Base-by-base conservation (phyloP, 2,113 vertebrate species). In the Nibea coibor region DNA sequence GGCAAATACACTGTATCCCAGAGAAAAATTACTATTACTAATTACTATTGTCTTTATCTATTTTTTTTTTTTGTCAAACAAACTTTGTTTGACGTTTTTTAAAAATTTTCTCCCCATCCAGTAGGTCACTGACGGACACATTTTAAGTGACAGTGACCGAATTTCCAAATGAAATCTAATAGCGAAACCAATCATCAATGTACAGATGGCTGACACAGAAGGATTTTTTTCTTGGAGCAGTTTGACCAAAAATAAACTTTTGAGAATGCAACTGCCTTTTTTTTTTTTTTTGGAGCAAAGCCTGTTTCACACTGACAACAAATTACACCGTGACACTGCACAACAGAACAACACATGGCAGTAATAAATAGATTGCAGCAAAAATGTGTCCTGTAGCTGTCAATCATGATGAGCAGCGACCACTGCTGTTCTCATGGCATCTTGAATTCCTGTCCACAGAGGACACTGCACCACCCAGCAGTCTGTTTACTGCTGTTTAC, bases 401-500 rank as follows among this genome's bases (percentile, higher is more conserved):
- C 63, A 50, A 4, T 39, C 4, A 20, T 43, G 68, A 14, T 47
- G 80, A 88, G 63, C 63, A 43, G 56, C 57, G 77, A 47, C 69
- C 54, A 64, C 72, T 73, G 85, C 73, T 78, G 74, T 9, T 83
- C 28, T 10, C 35, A 16, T 58, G 71, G 70, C 73, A 85, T 65
- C 86, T 85, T 74, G 63, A 75, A 86, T 81, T 84, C 85, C 75
- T 85, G 50, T 62, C 56, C 45, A 53, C 17, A 45, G 85, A 62
- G 47, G 61, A 72, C 62, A 45, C 48, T 22, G 58, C 26, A 26
- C 50, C 39, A 28, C 73, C 80, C 73, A 57, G 26, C 53, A 0
- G 51, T 48, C 28, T 24, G 61, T 92, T 91, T 83, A 86, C 72
- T 88, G 88, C 84, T 78, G 65, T 87, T 87, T 83, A 86, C 72